Percentiles rank a stretch among this genome's conserved stretches.
Conservation (phyloP, 2,113 vertebrate species). For the Rhynchopsitta pachyrhyncha region DNA sequence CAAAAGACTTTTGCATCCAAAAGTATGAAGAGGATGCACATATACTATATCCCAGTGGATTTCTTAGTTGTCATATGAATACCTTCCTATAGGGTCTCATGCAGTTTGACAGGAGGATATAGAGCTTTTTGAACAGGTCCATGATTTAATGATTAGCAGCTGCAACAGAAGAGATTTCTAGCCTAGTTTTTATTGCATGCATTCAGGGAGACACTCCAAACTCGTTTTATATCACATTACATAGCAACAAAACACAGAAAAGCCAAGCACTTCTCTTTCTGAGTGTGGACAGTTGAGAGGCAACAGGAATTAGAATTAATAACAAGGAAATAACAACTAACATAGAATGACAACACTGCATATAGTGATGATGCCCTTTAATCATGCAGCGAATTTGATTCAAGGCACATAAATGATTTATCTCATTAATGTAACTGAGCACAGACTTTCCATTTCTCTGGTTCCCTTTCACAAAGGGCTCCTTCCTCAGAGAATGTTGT, state of each 20-base stretch:
- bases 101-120: not conserved
- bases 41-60: not conserved
- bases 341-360: conserved; percentile 37
- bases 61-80: not conserved
- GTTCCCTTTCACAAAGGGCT: not conserved
- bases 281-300: not conserved
- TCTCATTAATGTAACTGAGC: not conserved
- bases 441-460: not conserved
- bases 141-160: conserved; percentile 75
- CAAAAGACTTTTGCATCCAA: not conserved
- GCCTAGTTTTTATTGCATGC: conserved; percentile 32
- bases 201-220: conserved; percentile 38
- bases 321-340: conserved; percentile 45
- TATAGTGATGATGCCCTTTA: conserved; percentile 7
- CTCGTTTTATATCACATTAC: conserved; percentile 72
- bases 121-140: not conserved
- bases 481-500: not conserved
- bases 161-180: conserved; percentile 61
- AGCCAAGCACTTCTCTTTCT: conserved; percentile 1
- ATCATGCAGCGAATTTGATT: conserved; percentile 22
- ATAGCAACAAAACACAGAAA: conserved; percentile 62
- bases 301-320: conserved; percentile 38
- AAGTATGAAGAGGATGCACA: not conserved
- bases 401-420: conserved; percentile 22
- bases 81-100: not conserved